These are phyloP conservation scores for Phalacrocorax carbo DNA, from an alignment of 2,113 vertebrate genomes.

Conservation along the genomic window DNA sequence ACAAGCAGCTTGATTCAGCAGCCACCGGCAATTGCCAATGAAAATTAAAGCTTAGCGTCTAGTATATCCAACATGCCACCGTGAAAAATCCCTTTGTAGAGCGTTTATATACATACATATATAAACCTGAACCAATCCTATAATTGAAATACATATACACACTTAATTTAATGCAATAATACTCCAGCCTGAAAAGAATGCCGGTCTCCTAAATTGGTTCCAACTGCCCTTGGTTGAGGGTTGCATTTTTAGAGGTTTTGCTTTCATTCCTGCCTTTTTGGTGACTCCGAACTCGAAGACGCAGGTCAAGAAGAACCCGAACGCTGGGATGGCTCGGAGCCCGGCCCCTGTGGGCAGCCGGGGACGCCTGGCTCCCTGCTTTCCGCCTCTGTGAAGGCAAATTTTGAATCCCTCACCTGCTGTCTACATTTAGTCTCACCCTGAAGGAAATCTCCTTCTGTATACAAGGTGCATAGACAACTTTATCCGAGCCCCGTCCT, in stretches of 20 bases:
- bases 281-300: not conserved
- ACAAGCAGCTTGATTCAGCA: not conserved
- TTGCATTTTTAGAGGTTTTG: not conserved
- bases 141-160: not conserved
- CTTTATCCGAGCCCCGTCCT: not conserved
- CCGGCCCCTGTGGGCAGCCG: rapidly evolving
- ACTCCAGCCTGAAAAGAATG: not conserved
- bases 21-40: not conserved
- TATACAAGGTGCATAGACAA: rapidly evolving
- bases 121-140: not conserved
- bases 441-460: not conserved
- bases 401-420: not conserved
- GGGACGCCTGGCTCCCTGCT: not conserved
- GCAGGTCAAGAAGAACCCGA: not conserved
- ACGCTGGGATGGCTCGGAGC: not conserved
- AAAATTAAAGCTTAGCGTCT: not conserved
- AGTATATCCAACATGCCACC: not conserved
- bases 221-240: not conserved
- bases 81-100: not conserved
- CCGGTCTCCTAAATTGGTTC: not conserved
- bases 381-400: not conserved
- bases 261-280: not conserved
- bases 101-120: not conserved
- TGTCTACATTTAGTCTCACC: not conserved
- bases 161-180: not conserved